Base-by-base conservation (phyloP, 2,113 vertebrate genomes). In the Passer domesticus region DNA sequence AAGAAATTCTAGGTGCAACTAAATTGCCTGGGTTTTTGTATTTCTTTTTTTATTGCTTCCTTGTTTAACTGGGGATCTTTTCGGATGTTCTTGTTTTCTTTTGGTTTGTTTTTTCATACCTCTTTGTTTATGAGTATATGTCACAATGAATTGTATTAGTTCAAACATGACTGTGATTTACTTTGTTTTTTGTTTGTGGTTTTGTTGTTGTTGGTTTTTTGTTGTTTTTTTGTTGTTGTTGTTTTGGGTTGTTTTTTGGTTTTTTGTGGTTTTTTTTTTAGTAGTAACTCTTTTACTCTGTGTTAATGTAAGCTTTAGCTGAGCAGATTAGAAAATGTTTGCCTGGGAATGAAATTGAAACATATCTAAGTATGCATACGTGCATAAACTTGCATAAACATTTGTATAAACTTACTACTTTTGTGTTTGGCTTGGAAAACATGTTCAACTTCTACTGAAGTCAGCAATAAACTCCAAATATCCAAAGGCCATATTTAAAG, bases 41-140 rank as follows among this genome's bases (percentile, higher is more conserved):
- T 9, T 18, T 13, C 0, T 12, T 22, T 22, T 2, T 39, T 7
- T 3, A 3, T 24, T 35, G 4, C 68, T 62, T 11, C 15, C 5
- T 66, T 59, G 2, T 46, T 30, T 22, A 10, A 5, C 18, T 24
- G 9, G 6, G 13, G 5, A 20, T 17, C 1, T 12, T 52, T 66
- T 82, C 25, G 23, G 3, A 2, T 3, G 6, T 22, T 67, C 5
- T 43, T 47, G 6, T 60, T 46, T 52, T 33, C 13, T 49, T 76
- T 56, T 19, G 3, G 7, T 33, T 35, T 63, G 1, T 5, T 74
- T 87, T 74, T 37, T 9, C 23, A 25, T 27, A 8, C 7, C 10
- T 55, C 8, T 39, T 44, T 31, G 3, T 12, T 7, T 22, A 18
- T 0, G 0, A 46, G 4, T 12, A 6, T 15, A 18, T 0, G 0